Base-by-base conservation (phyloP, 2,113 vertebrate genomes). In the Ranitomeya imitator region DNA sequence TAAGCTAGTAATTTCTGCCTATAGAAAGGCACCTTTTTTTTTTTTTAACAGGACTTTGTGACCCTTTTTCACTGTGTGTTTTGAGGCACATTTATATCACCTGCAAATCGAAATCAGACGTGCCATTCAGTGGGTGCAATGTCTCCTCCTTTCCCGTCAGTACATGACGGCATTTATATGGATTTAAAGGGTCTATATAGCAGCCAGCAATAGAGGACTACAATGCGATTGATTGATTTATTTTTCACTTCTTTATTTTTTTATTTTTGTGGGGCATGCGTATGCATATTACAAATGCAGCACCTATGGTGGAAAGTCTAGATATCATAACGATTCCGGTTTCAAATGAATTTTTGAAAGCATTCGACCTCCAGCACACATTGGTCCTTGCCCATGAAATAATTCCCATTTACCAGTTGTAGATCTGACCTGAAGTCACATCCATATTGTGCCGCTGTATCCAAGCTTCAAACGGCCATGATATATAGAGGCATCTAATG, bases 331-430 rank as follows among this genome's bases (percentile, higher is more conserved):
- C 73, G 0, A 18, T 76, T 18, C 45, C 9, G 8, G 19, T 26
- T 55, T 54, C 21, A 26, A 85, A 85, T 85, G 12, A 71, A 54
- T 85, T 87, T 31, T 80, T 71, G 55, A 57, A 87, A 87, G 86
- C 86, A 21, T 23, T 60, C 71, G 78, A 87, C 86, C 86, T 73
- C 60, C 52, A 57, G 63, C 65, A 6, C 73, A 59, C 65, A 15
- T 45, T 21, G 19, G 9, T 79, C 18, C 23, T 3, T 73, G 15
- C 78, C 78, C 23, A 45, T 87, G 21, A 52, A 81, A 87, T 87
- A 18, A 87, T 80, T 87, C 45, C 31, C 23, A 87, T 87, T 87
- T 55, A 37, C 52, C 63, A 69, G 63, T 52, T 54, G 14, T 67
- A 37, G 67, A 85, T 81, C 63, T 87, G 86, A 81, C 86, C 86